Evolutionary conservation across 2,888 invertebrate species (phyloP).

Genomic region (Microctonus brassicae): DNA sequence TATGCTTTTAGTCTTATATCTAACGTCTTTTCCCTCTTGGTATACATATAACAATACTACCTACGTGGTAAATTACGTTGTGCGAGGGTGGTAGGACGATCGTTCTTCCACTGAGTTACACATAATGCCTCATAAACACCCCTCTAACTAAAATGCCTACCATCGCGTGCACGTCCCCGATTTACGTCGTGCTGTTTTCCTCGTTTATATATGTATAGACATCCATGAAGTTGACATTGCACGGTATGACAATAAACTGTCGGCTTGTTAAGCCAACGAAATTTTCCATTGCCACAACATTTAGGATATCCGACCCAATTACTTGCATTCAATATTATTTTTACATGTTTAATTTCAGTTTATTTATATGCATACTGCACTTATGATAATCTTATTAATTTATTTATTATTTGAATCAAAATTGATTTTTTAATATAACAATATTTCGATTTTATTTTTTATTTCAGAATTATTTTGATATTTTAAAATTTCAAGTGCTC

Average conservation of each 20-base stretch:
- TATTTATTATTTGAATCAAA: too few species aligned
- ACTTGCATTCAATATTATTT: background rate
- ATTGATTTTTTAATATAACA: too few species aligned
- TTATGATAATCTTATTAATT: too few species aligned
- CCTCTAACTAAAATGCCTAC: constrained; percentile 61
- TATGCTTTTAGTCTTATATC: background rate
- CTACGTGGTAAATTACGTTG: constrained; percentile 1
- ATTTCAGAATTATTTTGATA: background rate
- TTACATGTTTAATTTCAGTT: background rate
- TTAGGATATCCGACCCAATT: constrained; percentile 6
- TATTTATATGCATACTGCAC: background rate
- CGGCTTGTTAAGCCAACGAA: constrained; percentile 56
- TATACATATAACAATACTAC: background rate
- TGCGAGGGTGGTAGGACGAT: constrained; percentile 47
- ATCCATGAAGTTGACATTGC: constrained; percentile 30
- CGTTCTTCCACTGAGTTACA: constrained; percentile 69
- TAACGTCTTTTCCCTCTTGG: background rate
- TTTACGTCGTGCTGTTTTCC: constrained; percentile 47
- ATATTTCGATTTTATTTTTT: background rate
- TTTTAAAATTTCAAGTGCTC: background rate
- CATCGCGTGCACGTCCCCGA: constrained; percentile 54
- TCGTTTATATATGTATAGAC: background rate
- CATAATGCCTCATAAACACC: constrained; percentile 70
- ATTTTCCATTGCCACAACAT: constrained; percentile 10
- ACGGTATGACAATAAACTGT: constrained; percentile 61